Evolutionary conservation across 2,797 vertebrate species (phyloP).

Genomic region (Tamandua tetradactyla): DNA sequence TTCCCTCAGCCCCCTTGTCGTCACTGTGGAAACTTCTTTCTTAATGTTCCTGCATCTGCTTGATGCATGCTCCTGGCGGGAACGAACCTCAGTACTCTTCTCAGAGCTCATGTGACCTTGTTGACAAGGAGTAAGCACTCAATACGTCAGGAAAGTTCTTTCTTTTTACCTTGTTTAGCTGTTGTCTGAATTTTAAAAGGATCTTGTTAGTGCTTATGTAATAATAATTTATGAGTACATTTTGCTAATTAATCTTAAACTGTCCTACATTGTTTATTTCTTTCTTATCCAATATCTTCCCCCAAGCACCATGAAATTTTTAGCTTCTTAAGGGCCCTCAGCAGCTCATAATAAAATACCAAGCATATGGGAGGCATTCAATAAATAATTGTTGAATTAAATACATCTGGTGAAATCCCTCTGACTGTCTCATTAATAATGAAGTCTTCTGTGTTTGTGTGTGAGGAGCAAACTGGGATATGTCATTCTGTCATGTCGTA

Average conservation of each 20-base stretch:
- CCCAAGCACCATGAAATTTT: neutral
- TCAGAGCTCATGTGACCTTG: neutral
- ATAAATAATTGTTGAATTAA: slow-evolving; percentile 47
- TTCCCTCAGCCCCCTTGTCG: no score
- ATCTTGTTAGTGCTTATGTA: neutral
- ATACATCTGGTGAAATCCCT: slow-evolving; percentile 33
- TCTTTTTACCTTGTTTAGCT: neutral
- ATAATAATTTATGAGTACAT: neutral
- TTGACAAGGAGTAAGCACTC: neutral
- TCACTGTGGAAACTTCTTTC: neutral
- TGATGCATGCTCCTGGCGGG: neutral
- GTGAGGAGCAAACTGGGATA: neutral
- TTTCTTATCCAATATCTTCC: neutral
- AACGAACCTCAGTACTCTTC: neutral
- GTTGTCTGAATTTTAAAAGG: neutral
- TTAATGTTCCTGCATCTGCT: neutral
- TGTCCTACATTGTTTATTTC: neutral
- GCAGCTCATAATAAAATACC: neutral
- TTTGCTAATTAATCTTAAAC: neutral
- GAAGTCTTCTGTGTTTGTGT: neutral
- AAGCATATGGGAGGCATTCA: neutral
- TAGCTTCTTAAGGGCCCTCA: neutral
- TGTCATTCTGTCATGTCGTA: slow-evolving; percentile 42
- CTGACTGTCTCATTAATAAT: slow-evolving; percentile 40
- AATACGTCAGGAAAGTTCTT: neutral